Conservation (phyloP, 2,888 invertebrate genomes). For the Drosophila tripunctata region DNA sequence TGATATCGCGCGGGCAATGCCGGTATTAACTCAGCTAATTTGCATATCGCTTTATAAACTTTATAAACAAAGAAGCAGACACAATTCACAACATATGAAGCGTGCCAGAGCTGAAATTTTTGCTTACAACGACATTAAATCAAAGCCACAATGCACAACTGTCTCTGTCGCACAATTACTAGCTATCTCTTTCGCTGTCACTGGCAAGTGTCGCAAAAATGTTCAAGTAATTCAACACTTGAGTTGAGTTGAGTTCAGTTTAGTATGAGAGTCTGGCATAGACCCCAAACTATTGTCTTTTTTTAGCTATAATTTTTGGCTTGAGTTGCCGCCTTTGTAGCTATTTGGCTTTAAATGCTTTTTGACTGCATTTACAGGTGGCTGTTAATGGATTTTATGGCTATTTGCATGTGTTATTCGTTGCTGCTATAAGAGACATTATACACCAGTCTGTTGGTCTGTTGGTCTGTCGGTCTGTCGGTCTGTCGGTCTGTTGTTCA, state of each 20-base stretch:
- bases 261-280: constrained; percentile 41
- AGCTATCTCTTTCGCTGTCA: constrained; percentile 6
- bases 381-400: constrained; percentile 72
- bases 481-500: too few species aligned
- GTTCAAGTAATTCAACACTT: constrained; percentile 55
- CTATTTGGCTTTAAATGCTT: constrained; percentile 2
- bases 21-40: background rate
- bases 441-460: constrained; percentile 5
- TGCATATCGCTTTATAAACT: too few species aligned
- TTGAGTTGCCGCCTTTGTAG: constrained; percentile 36
- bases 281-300: constrained; percentile 45
- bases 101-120: constrained; percentile 45
- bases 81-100: constrained; percentile 34
- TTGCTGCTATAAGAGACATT: constrained; percentile 14
- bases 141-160: constrained; percentile 40
- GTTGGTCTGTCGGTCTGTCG: constrained; percentile 5
- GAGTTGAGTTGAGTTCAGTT: constrained; percentile 13
- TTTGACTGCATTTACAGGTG: constrained; percentile 63
- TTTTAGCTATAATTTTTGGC: constrained; percentile 17
- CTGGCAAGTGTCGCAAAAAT: constrained; percentile 53
- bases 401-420: constrained; percentile 16
- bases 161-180: background rate
- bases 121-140: constrained; percentile 48
- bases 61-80: constrained; percentile 35
- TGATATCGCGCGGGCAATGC: constrained; percentile 2